phyloP scores from a whole-genome alignment of 1,140 invertebrate species.

The Meloidogyne chitwoodi region DNA sequence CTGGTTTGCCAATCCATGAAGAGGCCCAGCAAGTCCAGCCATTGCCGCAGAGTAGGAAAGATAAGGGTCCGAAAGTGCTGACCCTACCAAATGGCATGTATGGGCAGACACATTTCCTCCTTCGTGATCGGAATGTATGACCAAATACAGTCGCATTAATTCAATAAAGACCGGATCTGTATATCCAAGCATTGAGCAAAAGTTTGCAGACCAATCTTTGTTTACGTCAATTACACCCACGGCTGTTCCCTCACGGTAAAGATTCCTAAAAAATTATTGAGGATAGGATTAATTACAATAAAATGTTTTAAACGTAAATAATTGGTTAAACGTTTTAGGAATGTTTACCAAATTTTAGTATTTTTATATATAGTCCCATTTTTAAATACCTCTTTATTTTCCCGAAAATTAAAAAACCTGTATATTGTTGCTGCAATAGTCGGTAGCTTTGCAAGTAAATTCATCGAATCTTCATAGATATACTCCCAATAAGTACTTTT shows the following conservation, averaged over 20 bases:
- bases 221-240: constrained; percentile 80
- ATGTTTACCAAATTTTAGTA: background rate
- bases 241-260: constrained; percentile 78
- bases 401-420: constrained; percentile 28
- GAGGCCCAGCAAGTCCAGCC: constrained; percentile 87
- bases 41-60: constrained; percentile 86
- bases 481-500: constrained; percentile 85
- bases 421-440: constrained; percentile 92
- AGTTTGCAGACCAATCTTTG: constrained; percentile 91
- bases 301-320: too few species aligned
- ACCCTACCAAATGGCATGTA: constrained; percentile 87
- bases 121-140: constrained; percentile 73
- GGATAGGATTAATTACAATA: too few species aligned
- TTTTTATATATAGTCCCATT: background rate
- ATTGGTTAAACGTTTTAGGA: too few species aligned
- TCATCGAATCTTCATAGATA: constrained; percentile 80
- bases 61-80: constrained; percentile 85
- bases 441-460: constrained; percentile 89
- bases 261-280: constrained; percentile 66
- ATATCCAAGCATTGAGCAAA: constrained; percentile 84
- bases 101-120: constrained; percentile 88
- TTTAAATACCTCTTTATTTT: background rate
- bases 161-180: constrained; percentile 81
- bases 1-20: constrained; percentile 93
- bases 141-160: constrained; percentile 86